Percentiles rank a stretch among this genome's conserved stretches.
These are phyloP conservation scores for Callipepla squamata DNA, from an alignment of 2,113 vertebrate species.

Conservation along the genomic window DNA sequence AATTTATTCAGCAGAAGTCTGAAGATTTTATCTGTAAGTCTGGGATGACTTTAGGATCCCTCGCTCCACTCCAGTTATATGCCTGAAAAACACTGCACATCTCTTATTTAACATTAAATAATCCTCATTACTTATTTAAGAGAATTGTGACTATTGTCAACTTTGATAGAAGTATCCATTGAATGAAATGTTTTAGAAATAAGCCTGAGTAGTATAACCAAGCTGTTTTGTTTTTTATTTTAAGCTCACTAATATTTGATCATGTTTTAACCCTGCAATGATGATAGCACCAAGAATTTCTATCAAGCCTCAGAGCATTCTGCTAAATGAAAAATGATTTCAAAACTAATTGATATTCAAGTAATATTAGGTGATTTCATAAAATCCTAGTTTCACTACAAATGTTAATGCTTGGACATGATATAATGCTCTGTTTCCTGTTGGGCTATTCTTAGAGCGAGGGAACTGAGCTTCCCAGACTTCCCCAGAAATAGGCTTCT, in stretches of 20 bases:
- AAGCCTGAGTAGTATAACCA: background rate
- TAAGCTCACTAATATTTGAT: background rate
- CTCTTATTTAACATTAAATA: background rate
- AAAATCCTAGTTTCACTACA: background rate
- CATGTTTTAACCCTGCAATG: background rate
- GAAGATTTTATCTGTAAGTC: background rate
- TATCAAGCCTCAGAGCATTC: background rate
- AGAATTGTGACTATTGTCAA: background rate
- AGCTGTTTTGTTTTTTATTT: background rate
- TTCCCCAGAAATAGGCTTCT: background rate
- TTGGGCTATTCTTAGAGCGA: background rate
- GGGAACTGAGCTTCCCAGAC: conserved; percentile 13
- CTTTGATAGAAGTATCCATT: background rate
- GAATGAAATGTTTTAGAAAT: background rate
- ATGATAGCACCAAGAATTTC: background rate
- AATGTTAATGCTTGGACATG: background rate
- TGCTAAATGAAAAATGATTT: background rate
- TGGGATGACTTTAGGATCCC: background rate
- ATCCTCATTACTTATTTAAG: background rate
- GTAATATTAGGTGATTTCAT: background rate
- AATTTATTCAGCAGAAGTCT: background rate
- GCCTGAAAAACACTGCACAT: background rate
- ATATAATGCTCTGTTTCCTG: conserved; percentile 12
- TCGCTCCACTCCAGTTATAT: background rate
- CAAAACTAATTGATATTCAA: background rate